Conservation (phyloP, 2,113 vertebrate species). For the Istiophorus platypterus region DNA sequence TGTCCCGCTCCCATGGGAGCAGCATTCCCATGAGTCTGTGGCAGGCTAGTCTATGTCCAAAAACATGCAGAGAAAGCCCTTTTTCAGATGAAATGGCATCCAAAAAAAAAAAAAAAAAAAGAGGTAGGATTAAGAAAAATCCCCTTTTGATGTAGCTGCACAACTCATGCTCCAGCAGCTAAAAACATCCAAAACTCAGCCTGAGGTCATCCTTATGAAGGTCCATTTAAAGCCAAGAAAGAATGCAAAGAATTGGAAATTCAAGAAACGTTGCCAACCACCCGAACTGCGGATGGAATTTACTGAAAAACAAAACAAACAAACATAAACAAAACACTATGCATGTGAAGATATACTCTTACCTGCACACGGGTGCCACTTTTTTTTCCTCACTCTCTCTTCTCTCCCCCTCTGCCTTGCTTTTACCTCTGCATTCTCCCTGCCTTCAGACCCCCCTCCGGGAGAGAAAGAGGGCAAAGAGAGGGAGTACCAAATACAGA, state of each 20-base stretch:
- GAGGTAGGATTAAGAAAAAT: no score
- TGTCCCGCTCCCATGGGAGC: slow-evolving; percentile 42
- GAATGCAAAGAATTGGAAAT: slow-evolving; percentile 4
- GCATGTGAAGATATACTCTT: slow-evolving; percentile 43
- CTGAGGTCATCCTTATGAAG: not conserved
- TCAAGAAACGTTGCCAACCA: not conserved
- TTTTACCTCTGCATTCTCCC: slow-evolving; percentile 67
- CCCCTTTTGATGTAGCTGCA: not conserved
- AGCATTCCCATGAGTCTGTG: slow-evolving; percentile 55
- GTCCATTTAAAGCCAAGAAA: not conserved
- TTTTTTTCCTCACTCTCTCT: slow-evolving; percentile 52
- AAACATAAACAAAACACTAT: no score
- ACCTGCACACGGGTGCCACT: slow-evolving; percentile 71
- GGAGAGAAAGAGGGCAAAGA: slow-evolving; percentile 48
- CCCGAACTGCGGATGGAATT: not conserved
- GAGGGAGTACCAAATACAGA: slow-evolving; percentile 72
- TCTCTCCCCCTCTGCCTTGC: slow-evolving; percentile 44
- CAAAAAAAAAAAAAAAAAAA: no score
- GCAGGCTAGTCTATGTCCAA: slow-evolving; percentile 2
- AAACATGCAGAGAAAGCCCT: slow-evolving; percentile 18
- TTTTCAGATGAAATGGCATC: slow-evolving; percentile 14
- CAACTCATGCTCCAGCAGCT: not conserved
- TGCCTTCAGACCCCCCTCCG: slow-evolving; percentile 58
- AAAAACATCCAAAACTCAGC: not conserved
- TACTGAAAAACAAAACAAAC: not conserved